Evolutionary conservation across 2,113 vertebrate species (phyloP).

Genomic region (Calidris pugnax): DNA sequence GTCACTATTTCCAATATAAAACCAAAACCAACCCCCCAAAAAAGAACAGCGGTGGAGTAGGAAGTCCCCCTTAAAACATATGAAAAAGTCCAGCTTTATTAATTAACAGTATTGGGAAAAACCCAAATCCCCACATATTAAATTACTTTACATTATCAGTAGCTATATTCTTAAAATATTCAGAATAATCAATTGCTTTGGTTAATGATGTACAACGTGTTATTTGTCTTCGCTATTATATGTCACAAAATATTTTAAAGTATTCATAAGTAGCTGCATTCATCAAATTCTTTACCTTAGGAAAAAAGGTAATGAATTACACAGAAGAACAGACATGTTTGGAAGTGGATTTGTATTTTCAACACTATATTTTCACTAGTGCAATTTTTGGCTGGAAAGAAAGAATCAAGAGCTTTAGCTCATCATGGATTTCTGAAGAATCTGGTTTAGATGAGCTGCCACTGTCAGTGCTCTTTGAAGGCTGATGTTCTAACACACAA

Average conservation of each 20-base stretch:
- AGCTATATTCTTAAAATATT: not conserved
- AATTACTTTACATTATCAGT: not conserved
- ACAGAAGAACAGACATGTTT: not conserved
- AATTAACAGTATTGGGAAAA: not conserved
- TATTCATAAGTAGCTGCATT: not conserved
- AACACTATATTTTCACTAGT: not conserved
- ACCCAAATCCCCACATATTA: rapidly evolving
- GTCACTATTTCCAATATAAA: not conserved
- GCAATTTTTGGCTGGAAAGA: not conserved
- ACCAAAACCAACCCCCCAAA: not conserved
- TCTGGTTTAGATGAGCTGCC: not conserved
- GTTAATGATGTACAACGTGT: not conserved
- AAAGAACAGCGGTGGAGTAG: not conserved
- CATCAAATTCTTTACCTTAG: not conserved
- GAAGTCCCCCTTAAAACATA: not conserved
- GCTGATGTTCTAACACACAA: not conserved
- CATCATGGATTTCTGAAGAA: not conserved
- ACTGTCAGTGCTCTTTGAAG: not conserved
- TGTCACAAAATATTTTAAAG: not conserved
- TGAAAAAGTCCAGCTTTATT: not conserved
- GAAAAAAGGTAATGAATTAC: not conserved
- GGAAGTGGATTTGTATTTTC: conserved; percentile 11
- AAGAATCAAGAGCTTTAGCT: not conserved
- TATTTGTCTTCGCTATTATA: not conserved
- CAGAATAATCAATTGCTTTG: conserved; percentile 30